Evolutionary conservation across 1,140 invertebrate genomes (phyloP).

Genomic region (Musca domestica): DNA sequence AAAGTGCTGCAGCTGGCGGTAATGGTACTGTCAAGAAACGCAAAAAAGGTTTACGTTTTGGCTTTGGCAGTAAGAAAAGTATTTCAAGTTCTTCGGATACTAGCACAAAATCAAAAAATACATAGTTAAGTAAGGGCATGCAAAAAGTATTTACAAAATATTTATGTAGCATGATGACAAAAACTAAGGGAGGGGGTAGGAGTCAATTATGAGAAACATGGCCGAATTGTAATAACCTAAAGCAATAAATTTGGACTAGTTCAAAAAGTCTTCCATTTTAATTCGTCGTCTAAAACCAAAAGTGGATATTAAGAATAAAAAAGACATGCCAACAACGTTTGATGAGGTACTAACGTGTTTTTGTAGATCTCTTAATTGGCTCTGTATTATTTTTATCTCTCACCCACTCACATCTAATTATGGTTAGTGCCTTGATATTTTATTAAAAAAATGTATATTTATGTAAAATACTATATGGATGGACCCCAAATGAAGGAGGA

Average conservation of each 20-base stretch:
- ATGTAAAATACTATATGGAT: too few species aligned
- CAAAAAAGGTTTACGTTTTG: conserved; percentile 48
- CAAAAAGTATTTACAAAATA: too few species aligned
- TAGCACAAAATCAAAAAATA: conserved; percentile 5
- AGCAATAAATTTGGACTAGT: conserved; percentile 1
- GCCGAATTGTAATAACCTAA: neutral
- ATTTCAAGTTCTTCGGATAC: neutral
- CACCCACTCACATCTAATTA: too few species aligned
- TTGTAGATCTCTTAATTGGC: too few species aligned
- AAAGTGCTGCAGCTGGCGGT: conserved; percentile 38
- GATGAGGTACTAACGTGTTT: too few species aligned
- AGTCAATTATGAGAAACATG: neutral
- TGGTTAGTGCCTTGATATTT: too few species aligned
- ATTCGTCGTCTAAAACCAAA: too few species aligned
- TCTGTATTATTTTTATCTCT: too few species aligned
- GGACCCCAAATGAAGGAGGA: too few species aligned
- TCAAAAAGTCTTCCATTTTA: conserved; percentile 17
- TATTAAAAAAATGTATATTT: too few species aligned
- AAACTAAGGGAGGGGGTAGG: neutral
- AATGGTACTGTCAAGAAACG: conserved; percentile 50
- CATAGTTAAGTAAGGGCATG: too few species aligned
- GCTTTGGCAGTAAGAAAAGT: conserved; percentile 38
- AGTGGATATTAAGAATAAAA: neutral
- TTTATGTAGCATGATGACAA: neutral
- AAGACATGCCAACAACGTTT: neutral